These are phyloP conservation scores for Chaetorhynchus papuensis DNA, from an alignment of 2,113 vertebrate genomes.

Conservation along the genomic window DNA sequence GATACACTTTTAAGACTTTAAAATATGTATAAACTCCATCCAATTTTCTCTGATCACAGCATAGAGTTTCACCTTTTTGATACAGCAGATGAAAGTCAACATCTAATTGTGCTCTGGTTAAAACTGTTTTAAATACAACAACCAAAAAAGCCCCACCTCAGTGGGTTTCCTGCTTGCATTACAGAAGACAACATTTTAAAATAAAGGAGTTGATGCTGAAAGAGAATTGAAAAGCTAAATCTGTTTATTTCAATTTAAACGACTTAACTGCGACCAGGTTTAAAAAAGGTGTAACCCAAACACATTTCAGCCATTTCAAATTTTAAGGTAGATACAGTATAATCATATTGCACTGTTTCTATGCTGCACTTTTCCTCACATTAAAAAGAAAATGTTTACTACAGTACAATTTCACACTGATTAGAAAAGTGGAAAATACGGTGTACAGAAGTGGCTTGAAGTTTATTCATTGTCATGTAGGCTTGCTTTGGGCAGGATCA, in stretches of 20 bases:
- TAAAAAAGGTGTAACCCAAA: neutral
- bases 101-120: conserved; percentile 83
- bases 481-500: neutral
- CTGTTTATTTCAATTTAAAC: neutral
- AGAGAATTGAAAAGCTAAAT: neutral
- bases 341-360: neutral
- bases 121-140: conserved; percentile 65
- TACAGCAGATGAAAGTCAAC: conserved; percentile 82
- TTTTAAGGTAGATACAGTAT: neutral
- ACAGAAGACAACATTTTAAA: neutral
- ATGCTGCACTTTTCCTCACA: neutral
- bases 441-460: neutral
- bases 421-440: neutral
- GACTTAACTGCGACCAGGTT: neutral
- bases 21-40: conserved; percentile 85
- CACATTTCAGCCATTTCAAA: neutral
- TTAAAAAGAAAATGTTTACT: neutral
- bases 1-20: neutral
- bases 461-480: neutral
- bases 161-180: neutral
- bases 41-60: conserved; percentile 83
- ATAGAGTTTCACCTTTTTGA: conserved; percentile 75
- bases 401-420: neutral
- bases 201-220: neutral
- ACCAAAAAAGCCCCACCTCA: neutral